These are phyloP conservation scores for Rhopalosiphum padi DNA, from an alignment of 1,140 invertebrate genomes.

Conservation along the genomic window DNA sequence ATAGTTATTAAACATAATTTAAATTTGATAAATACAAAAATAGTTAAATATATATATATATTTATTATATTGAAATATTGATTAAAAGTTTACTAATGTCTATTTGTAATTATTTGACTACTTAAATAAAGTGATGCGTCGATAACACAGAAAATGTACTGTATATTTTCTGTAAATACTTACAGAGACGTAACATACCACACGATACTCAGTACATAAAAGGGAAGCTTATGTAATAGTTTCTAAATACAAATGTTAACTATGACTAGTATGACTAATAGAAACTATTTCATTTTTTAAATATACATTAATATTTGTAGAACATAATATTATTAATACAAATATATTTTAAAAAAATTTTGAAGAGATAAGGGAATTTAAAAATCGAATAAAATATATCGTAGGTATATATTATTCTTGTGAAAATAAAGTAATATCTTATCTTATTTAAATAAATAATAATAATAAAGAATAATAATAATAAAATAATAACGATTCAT, in stretches of 20 bases:
- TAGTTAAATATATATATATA: background rate
- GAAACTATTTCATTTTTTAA: background rate
- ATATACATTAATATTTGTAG: background rate
- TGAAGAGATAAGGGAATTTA: background rate
- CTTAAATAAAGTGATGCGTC: background rate
- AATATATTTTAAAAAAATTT: background rate
- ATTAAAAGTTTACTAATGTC: background rate
- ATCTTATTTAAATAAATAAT: background rate
- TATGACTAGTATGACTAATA: no score
- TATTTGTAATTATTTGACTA: background rate
- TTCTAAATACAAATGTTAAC: background rate
- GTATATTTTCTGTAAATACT: background rate
- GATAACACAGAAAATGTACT: background rate
- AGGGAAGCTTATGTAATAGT: background rate
- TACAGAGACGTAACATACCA: background rate
- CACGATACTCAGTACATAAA: background rate
- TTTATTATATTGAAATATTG: background rate
- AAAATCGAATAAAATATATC: background rate
- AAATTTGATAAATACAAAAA: background rate
- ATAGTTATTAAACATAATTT: background rate
- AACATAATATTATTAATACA: background rate
- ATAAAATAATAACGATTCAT: background rate
- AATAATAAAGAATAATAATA: background rate
- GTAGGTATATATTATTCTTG: background rate
- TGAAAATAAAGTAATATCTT: background rate